Conservation (phyloP, 2,797 vertebrate species). For the Prionace glauca region DNA sequence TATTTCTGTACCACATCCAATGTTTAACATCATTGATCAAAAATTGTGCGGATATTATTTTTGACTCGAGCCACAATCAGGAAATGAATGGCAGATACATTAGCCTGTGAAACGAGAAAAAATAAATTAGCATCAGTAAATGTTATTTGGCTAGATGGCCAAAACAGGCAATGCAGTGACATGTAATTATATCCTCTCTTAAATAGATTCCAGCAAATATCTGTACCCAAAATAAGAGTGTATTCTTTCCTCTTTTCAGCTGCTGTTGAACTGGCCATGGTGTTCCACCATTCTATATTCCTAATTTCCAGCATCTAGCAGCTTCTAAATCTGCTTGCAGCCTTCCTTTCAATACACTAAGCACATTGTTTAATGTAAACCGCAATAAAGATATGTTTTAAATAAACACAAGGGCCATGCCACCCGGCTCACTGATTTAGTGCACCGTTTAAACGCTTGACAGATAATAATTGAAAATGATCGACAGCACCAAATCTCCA, state of each 20-base stretch:
- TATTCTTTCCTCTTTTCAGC: neutral
- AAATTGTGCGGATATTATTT: neutral
- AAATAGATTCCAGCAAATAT: neutral
- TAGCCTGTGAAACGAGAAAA: neutral
- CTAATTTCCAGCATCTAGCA: neutral
- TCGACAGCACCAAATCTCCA: constrained; percentile 14
- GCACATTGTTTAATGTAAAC: constrained; percentile 10
- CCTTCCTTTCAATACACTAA: neutral
- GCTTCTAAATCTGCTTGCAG: neutral
- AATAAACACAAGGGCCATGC: neutral
- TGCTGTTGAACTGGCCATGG: neutral
- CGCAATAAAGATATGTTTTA: neutral
- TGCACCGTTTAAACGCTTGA: neutral
- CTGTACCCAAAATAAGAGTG: neutral
- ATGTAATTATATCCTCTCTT: neutral
- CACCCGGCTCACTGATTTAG: neutral
- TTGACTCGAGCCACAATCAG: neutral
- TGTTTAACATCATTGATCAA: neutral
- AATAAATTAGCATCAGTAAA: neutral
- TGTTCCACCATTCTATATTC: neutral
- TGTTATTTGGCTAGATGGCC: neutral
- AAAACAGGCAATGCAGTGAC: neutral
- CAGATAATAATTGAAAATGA: constrained; percentile 32
- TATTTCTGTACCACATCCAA: neutral
- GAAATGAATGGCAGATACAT: neutral